Evolutionary conservation across 1,140 invertebrate genomes (phyloP), one percentile per base, ranked within the genome.

Genomic region (Andrena cerasifolii): DNA sequence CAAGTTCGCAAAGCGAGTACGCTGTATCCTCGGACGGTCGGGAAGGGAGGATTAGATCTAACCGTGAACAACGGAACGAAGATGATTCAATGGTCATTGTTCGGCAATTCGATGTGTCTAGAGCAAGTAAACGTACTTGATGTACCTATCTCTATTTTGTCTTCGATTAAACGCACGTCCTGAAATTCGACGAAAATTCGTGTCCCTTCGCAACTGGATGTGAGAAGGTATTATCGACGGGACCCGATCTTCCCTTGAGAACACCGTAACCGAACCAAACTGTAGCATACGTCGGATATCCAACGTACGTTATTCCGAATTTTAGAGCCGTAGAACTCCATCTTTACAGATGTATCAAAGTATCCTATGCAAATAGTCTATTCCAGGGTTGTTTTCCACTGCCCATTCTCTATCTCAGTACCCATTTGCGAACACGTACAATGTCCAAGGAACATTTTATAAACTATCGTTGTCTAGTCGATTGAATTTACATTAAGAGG

Each of bases 381-480:
- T 56, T 82, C 66, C 75, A 83, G 80, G 65, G 76, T 83, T 83
- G 78, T 53, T 47, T 79, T 70, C 62, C 82, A 79, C 80, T 82
- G 82, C 75, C 80, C 80, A 65, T 0, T 49, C 49, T 16, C 49
- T 82, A 74, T 59, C 76, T 82, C 70, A 71, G 79, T 56, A 74
- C 43, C 47, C 28, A 65, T 59, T 67, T n/a, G 45, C 10, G 28
- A 16, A 12, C 40, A 56, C 45, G 24, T 47, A 61, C 68, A 70
- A 62, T n/a, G 45, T 47, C 47, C 45, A 36, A 47, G 14, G 6
- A 77, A n/a, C 26, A 49, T 54, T 53, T 71, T 75, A 71, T 31
- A 62, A 76, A 47, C 7, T 21, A 54, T 76, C 53, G 58, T 71
- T 54, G 49, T 36, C 45, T 53, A 66, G 47, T 71, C 73, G 31